Evolutionary conservation across 1,140 invertebrate species (phyloP), one percentile per base, ranked within the genome.

Genomic region (Pectinophora gossypiella): DNA sequence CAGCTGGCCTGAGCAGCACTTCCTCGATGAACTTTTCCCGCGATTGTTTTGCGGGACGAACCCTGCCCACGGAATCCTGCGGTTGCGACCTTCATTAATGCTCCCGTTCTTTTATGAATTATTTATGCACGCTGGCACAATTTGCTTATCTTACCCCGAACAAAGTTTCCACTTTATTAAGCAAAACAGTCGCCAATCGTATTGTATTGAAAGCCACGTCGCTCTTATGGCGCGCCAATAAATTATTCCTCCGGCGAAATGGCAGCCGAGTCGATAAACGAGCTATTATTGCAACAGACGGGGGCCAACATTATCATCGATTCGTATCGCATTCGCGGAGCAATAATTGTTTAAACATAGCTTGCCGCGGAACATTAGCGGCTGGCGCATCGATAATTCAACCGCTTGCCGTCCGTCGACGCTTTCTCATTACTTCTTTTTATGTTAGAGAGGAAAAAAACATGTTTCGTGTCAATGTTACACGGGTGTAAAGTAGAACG

Each of bases 321-420:
- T 75, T 82, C 75, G 72, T 76, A 82, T 78, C 77, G 73, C 70
- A 77, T 77, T 73, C 67, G 69, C 63, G 54, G 59, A 62, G 72
- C 63, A 71, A 76, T 82, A 79, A 85, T 82, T 82, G 78, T 85
- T 82, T 82, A 79, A 82, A 81, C 72, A 76, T 69, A 76, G 72
- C 66, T 64, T 64, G 65, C 64, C 61, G 71, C 62, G 67, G 61
- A 65, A 73, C 72, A 72, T 75, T 79, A 77, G 72, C 58, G 72
- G 64, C 64, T 61, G 64, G 63, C 65, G 58, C 66, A 69, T 78
- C 63, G 72, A 83, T 80, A 79, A 76, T 73, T 72, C 70, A 68
- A 58, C 40, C 43, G 44, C 53, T 53, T 42, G 3, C n/a, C 36
- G n/a, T 7, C 36, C 16, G 36, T 18, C 23, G 23, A 5, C 5